These are phyloP conservation scores for Lasioglossum calceatum DNA, from an alignment of 2,888 invertebrate species.

Conservation along the genomic window DNA sequence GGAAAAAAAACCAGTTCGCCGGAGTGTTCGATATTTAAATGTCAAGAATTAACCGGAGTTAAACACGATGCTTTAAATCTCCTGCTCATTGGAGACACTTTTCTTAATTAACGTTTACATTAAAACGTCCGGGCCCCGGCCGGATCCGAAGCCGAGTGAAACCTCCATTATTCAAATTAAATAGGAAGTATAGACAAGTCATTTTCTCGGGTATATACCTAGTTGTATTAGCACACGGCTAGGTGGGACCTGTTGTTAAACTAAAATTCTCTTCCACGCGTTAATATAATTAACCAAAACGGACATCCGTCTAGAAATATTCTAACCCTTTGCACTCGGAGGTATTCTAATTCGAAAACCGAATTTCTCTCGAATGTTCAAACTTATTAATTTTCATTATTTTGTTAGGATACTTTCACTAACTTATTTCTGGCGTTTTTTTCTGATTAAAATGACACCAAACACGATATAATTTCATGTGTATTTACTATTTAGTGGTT, in stretches of 20 bases:
- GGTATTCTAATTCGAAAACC: too few relatives aligned
- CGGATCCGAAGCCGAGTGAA: neutral
- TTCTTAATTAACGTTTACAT: conserved; percentile 27
- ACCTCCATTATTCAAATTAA: conserved; percentile 25
- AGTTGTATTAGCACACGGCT: neutral
- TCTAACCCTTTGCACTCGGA: too few relatives aligned
- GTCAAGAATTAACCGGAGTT: conserved; percentile 1
- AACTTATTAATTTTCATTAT: too few relatives aligned
- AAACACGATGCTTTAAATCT: conserved; percentile 17
- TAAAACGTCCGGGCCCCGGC: neutral
- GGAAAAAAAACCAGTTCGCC: neutral
- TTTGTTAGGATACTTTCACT: too few relatives aligned
- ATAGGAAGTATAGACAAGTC: conserved; percentile 41
- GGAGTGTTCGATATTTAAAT: conserved; percentile 27
- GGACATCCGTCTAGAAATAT: neutral
- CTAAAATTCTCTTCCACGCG: too few relatives aligned
- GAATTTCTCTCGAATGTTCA: too few relatives aligned
- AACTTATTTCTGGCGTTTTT: too few relatives aligned
- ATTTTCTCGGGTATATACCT: conserved; percentile 2
- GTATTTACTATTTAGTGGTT: too few relatives aligned
- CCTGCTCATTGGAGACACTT: conserved; percentile 11
- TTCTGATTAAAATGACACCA: too few relatives aligned
- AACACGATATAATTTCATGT: too few relatives aligned
- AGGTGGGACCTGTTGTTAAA: neutral
- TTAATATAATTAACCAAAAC: neutral